These are phyloP conservation scores for Perca schrenkii DNA, from an alignment of 2,113 vertebrate genomes.

Conservation along the genomic window DNA sequence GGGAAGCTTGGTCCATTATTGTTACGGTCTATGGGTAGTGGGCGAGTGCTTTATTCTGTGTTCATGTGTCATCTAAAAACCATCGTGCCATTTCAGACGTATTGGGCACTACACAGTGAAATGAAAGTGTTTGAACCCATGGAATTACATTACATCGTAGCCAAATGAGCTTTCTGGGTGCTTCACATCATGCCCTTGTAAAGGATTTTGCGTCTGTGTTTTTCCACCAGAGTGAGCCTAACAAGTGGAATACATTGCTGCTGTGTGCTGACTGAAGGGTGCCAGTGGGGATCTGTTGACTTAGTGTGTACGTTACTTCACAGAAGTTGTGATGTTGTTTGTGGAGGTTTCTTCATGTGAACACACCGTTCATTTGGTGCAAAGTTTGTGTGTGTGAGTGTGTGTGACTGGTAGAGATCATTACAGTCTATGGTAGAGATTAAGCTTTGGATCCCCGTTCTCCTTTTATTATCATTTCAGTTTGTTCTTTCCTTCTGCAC, in stretches of 20 bases:
- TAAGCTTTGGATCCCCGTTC: conserved; percentile 11
- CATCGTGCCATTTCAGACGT: not conserved
- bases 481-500: conserved; percentile 30
- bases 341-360: conserved; percentile 21
- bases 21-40: not conserved
- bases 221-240: conserved; percentile 30
- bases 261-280: conserved; percentile 8
- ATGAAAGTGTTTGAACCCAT: not conserved
- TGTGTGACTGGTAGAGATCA: conserved; percentile 7
- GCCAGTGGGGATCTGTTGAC: conserved; percentile 34
- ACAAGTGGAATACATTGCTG: conserved; percentile 28
- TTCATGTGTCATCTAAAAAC: not conserved
- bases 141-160: not conserved
- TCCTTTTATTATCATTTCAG: conserved; percentile 28
- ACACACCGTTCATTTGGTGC: conserved; percentile 23
- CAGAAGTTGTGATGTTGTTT: conserved; percentile 22
- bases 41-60: not conserved
- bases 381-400: conserved; percentile 8
- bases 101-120: not conserved
- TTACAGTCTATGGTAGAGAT: no score
- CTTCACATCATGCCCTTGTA: conserved; percentile 28
- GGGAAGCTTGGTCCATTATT: no score
- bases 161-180: conserved; percentile 35
- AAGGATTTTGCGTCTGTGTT: conserved; percentile 3
- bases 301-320: conserved; percentile 22